These are phyloP conservation scores for Chrysomela aeneicollis DNA, from an alignment of 2,888 invertebrate genomes.

Conservation along the genomic window DNA sequence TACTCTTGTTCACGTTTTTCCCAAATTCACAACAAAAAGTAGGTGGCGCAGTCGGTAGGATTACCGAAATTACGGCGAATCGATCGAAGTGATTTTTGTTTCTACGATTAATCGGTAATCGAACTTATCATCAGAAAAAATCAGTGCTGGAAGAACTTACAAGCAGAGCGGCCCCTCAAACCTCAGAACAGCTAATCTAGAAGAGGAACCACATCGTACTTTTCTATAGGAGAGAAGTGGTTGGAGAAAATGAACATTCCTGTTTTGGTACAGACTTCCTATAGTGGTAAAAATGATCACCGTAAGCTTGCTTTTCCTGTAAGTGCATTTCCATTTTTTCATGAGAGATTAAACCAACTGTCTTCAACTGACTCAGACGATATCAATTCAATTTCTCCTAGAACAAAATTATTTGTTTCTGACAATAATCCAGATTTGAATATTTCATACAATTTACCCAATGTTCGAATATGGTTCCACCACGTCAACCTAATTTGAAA, in stretches of 20 bases:
- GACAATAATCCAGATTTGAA: too few relatives aligned
- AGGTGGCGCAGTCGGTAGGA: slow-evolving; percentile 25
- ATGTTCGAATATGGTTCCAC: too few relatives aligned
- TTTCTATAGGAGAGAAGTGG: slow-evolving; percentile 3
- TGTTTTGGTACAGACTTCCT: not conserved
- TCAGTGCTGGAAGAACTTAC: not conserved
- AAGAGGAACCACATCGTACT: slow-evolving; percentile 16
- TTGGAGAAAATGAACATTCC: slow-evolving; percentile 17
- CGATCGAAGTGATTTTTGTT: slow-evolving; percentile 10
- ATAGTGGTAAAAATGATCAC: slow-evolving; percentile 13
- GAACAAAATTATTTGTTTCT: too few relatives aligned
- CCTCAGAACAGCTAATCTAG: slow-evolving; percentile 14
- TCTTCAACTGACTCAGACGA: slow-evolving; percentile 12
- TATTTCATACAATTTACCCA: too few relatives aligned
- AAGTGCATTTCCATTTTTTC: slow-evolving; percentile 5
- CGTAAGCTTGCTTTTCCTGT: slow-evolving; percentile 6
- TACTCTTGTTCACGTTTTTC: too few relatives aligned
- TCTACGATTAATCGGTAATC: slow-evolving; percentile 16
- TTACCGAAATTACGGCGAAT: slow-evolving; percentile 10
- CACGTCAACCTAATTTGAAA: too few relatives aligned
- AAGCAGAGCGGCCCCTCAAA: slow-evolving; percentile 17
- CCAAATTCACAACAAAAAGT: not conserved
- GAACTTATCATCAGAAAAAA: not conserved
- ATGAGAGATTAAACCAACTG: not conserved
- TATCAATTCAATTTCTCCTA: not conserved